Base-by-base conservation (phyloP, 2,113 vertebrate species). In the Lipotes vexillifer region DNA sequence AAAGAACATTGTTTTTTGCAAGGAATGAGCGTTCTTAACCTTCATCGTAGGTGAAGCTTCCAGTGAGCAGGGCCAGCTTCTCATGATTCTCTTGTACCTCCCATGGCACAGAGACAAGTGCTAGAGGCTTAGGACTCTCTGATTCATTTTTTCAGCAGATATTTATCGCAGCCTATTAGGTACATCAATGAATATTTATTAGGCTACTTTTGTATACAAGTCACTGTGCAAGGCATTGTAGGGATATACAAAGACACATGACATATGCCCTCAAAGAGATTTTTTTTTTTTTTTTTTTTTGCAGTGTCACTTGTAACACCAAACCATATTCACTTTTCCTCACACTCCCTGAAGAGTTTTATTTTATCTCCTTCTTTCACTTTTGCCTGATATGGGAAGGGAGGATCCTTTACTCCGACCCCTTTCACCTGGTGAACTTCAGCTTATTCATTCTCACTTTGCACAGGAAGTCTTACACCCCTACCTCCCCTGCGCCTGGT, bases 271-370 rank as follows among this genome's bases (percentile, higher is more conserved):
- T 93, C 17, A n/a, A 18, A 49, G 33, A 86, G 21, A 21, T 41
- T n/a, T n/a, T n/a, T n/a, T n/a, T n/a, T n/a, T n/a, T n/a, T n/a
- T n/a, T n/a, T n/a, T n/a, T n/a, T n/a, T n/a, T n/a, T n/a, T n/a
- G 55, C 14, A 55, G 36, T 72, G 52, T 83, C 52, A 44, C 55
- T 72, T 8, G 4, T 72, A 93, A 78, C 15, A 41, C 36, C 81
- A 87, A n/a, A 74, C 66, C 52, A 29, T 31, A 44, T 96, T 89
- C 23, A 21, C 33, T 82, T 97, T 90, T 92, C 88, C 46, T 83
- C n/a, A 85, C 9, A 41, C 27, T 90, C 68, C 38, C 68, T 80
- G 18, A 86, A 63, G 52, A 38, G 17, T 90, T 94, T 96, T 77
- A 78, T n/a, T 84, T 80, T 88, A 41, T 63, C 49, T 87, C 29